Base-by-base conservation (phyloP, 2,113 vertebrate genomes). In the Morone chrysops region DNA sequence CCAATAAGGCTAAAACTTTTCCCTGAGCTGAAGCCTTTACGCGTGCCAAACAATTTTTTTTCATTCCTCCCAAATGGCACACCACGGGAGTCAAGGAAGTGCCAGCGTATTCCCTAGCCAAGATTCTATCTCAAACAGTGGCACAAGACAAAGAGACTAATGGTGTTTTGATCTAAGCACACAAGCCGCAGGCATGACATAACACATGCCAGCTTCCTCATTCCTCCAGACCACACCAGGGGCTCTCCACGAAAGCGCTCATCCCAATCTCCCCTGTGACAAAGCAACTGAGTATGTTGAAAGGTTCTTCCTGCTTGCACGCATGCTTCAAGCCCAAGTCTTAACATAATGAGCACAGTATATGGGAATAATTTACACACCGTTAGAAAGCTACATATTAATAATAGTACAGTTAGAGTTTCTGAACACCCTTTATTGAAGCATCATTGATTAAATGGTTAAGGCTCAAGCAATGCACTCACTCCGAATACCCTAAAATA, bases 71-170 rank as follows among this genome's bases (percentile, higher is more conserved):
- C 89, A 87, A 88, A 89, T 75, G 75, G 77, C 75, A 87, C 90
- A 25, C 86, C 38, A 7, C 57, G 18, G 89, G 86, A 92, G 87
- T 73, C 60, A 83, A 71, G 78, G 79, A 82, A 80, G 80, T 71
- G 90, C 92, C 92, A 92, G 70, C 51, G 12, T 70, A 83, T 71
- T 92, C 89, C 81, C 74, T 38, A 75, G 92, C 89, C 91, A 91
- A 86, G 84, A 87, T 59, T 78, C 83, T 81, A 88, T 86, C 81
- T 93, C 89, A 87, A 85, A 91, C 79, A 85, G 84, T 85, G 89
- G 90, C 90, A 85, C 87, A 88, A 91, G 88, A 93, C 92, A 93
- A 93, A 94, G 92, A 92, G 89, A 95, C 91, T 92, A 89, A 92
- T 93, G 87, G 91, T 89, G 90, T 93, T 94, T 92, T 93, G 87